Base-by-base conservation (phyloP, 2,113 vertebrate genomes). In the Poeciliopsis retropinna region DNA sequence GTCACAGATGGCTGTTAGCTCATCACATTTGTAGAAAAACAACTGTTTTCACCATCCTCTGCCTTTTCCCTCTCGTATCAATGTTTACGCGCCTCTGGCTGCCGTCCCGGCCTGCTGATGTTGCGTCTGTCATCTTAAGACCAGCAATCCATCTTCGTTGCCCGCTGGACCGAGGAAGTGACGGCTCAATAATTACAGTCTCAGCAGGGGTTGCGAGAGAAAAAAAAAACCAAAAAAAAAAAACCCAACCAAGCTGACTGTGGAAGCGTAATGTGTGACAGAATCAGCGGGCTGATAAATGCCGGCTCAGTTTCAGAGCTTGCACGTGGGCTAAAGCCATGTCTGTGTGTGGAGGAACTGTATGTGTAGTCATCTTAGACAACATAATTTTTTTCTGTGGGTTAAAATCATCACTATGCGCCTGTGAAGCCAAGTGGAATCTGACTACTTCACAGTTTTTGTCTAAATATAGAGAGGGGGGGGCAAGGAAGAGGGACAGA, bases 391-490 rank as follows among this genome's bases (percentile, higher is more conserved):
- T 63, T 70, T 74, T 80, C 39, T 66, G 74, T 68, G 80, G 80
- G 62, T 73, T 67, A 73, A 85, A 92, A 85, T 92, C 89, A 76
- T 92, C 91, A 87, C 87, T 91, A 84, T 90, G 86, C 62, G 64
- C 72, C 70, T 70, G 83, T 87, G 89, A 92, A 91, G 92, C 85
- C 85, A 74, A 86, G 80, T 70, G 82, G 90, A 93, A 92, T 92
- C 75, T 92, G 89, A 92, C 91, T 89, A 78, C 87, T 91, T 91
- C 90, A 91, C 85, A 91, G 90, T 91, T 92, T 91, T 85, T 82
- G 78, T 92, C 89, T 94, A 94, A 93, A 92, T 93, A 93, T 92
- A 94, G 92, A 87, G 83, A 73, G 79, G 73, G 80, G 78, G 78
- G 71, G 70, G 41, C 8, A 69, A 82, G 79, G 82, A 69, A 79